Evolutionary conservation across 1,140 invertebrate species (phyloP), one percentile per base, ranked within the genome.

Genomic region (Campoletis sonorensis): DNA sequence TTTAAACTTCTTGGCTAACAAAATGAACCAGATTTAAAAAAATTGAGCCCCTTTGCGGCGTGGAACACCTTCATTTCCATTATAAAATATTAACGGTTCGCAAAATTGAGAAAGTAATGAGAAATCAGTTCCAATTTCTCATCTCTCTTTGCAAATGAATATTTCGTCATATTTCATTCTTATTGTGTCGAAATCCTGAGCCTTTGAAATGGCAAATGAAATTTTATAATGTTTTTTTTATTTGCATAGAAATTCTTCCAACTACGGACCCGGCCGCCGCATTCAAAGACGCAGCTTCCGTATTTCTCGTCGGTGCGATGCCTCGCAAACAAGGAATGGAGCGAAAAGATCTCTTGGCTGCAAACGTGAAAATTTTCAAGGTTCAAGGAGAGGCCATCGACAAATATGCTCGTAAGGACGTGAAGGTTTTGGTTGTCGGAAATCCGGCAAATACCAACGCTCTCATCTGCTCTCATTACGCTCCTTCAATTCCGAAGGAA

Each of bases 391-490:
- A 98, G 89, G 98, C 99, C 16, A 90, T 99, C 0, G 96, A 99
- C 83, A 95, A 98, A 91, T 95, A 95, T 91, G 98, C 99, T 1
- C 97, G 97, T 84, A 99, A 99, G 88, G 96, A 96, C 89, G 97
- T 99, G 21, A 99, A 99, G 93, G 96, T 98, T 23, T 92, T 99
- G 21, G 98, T 99, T 64, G 99, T 99, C 87, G 99, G 99, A 51
- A 99, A 99, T 92, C 99, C 99, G 70, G 99, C 99, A 0, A 99
- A 99, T 89, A 99, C 99, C 0, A 99, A 99, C 94, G 98, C 98
- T 21, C 93, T 98, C 13, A 98, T 99, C 84, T 98, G 97, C 88
- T 97, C 97, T 3, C 97, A 98, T 88, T 99, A 98, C 92, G 98
- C 98, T n/a, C 98, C 98, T 45, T 98, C 97, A 4, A 99, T 99